A percentile compares a stretch with the other conserved stretches of the same genome.
Conservation (phyloP, 2,797 vertebrate genomes). For the Lycodopsis pacificus region DNA sequence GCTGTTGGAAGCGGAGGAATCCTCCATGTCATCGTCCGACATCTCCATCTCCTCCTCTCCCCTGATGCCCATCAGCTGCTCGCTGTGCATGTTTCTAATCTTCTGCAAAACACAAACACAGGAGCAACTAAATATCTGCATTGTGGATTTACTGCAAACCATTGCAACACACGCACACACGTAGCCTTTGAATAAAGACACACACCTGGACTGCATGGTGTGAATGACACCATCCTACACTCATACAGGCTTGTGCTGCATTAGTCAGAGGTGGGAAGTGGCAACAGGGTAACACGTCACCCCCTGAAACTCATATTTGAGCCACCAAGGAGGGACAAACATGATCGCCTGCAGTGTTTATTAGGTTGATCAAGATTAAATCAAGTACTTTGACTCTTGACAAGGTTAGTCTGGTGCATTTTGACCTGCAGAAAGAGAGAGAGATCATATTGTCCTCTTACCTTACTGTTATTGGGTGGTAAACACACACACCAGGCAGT, state of each 20-base stretch:
- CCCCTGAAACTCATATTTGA: not conserved
- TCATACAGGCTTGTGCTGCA: not conserved
- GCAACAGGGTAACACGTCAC: not conserved
- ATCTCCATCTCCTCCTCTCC: slow-evolving; percentile 98
- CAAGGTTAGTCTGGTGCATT: not conserved
- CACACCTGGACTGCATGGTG: not conserved
- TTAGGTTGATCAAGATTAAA: not conserved
- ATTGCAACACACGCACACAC: not conserved
- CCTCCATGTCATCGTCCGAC: slow-evolving; percentile 97
- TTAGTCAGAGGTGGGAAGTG: not conserved
- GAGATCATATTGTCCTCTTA: not conserved
- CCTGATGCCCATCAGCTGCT: slow-evolving; percentile 97
- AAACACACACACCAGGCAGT: not conserved
- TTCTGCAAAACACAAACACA: slow-evolving; percentile 85
- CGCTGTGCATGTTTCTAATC: slow-evolving; percentile 96
- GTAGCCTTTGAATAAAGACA: not conserved
- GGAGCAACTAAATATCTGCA: not conserved
- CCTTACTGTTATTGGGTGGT: not conserved
- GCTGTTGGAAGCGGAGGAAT: slow-evolving; percentile 79
- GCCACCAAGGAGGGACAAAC: not conserved
- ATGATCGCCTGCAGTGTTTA: not conserved
- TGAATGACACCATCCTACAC: not conserved
- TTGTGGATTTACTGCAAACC: not conserved
- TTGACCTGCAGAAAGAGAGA: slow-evolving; percentile 12
- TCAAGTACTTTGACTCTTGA: not conserved